phyloP scores from a whole-genome alignment of 2,113 vertebrate species.

The Charina bottae region DNA sequence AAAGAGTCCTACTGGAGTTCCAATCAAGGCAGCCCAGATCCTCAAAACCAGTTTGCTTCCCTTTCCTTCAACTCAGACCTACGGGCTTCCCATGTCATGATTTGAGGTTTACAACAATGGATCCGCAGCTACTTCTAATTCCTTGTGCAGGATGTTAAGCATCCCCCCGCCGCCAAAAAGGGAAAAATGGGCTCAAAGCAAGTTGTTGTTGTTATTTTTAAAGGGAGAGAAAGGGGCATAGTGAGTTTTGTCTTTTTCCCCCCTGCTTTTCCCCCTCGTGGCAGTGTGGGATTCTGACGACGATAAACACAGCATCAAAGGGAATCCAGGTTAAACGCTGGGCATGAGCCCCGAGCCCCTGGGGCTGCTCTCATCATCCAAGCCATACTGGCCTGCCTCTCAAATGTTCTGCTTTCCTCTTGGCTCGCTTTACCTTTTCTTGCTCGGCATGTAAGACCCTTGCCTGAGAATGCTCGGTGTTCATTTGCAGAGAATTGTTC shows the following conservation, averaged over 20 bases:
- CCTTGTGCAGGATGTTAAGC: not conserved
- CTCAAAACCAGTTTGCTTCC: not conserved
- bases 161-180: not conserved
- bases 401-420: not conserved
- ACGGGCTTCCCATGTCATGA: not conserved
- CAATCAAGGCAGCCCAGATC: too few relatives aligned
- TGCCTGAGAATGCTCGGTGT: constrained; percentile 88
- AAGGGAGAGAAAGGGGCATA: not conserved
- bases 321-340: not conserved
- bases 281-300: not conserved
- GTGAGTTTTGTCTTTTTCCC: not conserved
- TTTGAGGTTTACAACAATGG: not conserved
- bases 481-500: constrained; percentile 87
- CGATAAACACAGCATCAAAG: not conserved
- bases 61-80: not conserved
- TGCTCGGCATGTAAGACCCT: constrained; percentile 92
- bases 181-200: not conserved
- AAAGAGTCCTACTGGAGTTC: not conserved
- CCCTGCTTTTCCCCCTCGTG: not conserved
- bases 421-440: constrained; percentile 86
- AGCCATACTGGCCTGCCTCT: not conserved
- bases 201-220: too few relatives aligned
- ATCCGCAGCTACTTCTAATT: not conserved
- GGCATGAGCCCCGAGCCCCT: too few relatives aligned
- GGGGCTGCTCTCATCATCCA: not conserved